Conservation (phyloP, 2,888 invertebrate genomes). For the Punctoribates punctum region DNA sequence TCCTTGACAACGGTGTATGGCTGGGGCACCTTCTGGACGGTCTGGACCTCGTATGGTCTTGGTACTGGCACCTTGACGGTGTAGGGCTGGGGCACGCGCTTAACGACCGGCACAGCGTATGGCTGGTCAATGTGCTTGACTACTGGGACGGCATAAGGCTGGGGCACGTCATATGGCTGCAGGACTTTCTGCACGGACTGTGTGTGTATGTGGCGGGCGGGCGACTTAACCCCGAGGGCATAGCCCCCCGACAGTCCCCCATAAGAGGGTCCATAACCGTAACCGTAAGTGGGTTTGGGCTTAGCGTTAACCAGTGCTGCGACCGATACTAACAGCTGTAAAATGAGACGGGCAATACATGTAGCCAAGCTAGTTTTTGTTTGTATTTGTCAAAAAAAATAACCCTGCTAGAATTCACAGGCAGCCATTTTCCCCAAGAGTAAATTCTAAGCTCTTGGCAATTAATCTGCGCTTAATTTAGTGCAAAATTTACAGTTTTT, state of each 20-base stretch:
- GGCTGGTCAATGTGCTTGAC: slow-evolving; percentile 12
- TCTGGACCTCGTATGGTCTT: background rate
- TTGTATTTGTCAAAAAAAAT: background rate
- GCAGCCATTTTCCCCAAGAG: too few relatives aligned
- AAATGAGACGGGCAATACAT: background rate
- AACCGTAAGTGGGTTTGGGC: slow-evolving; percentile 30
- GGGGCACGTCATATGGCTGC: slow-evolving; percentile 28
- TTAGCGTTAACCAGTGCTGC: slow-evolving; percentile 10
- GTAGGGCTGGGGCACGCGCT: slow-evolving; percentile 34
- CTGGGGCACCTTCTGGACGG: slow-evolving; percentile 16
- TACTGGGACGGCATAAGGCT: slow-evolving; percentile 16
- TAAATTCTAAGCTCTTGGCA: too few relatives aligned
- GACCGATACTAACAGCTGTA: background rate
- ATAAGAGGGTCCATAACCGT: background rate
- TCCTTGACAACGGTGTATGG: slow-evolving; percentile 37
- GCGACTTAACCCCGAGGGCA: background rate
- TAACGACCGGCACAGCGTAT: slow-evolving; percentile 20
- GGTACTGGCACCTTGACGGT: slow-evolving; percentile 22
- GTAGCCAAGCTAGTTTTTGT: too few relatives aligned
- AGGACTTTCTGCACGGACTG: slow-evolving; percentile 30
- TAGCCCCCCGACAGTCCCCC: background rate
- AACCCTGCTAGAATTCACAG: too few relatives aligned
- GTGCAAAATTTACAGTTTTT: too few relatives aligned
- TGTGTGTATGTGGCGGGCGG: background rate
- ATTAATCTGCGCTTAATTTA: too few relatives aligned